Base-by-base conservation (phyloP, 2,888 invertebrate species). In the Campoplex nolae region DNA sequence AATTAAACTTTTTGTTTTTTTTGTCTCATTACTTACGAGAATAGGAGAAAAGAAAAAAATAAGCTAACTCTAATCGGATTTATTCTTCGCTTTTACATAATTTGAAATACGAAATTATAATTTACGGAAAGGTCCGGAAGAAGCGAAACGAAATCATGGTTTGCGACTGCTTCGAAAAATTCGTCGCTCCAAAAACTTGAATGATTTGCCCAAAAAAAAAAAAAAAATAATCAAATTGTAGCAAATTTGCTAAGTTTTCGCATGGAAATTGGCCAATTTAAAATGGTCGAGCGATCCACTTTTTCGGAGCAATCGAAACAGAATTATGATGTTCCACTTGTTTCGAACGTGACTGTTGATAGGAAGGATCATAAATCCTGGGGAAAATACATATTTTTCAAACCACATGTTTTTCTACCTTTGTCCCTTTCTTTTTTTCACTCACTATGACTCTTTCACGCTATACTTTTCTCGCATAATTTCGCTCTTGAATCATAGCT, bases 381-480 rank as follows among this genome's bases (percentile, higher is more conserved):
- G 35, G 51, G 4, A 54, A 71, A 58, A 70, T 8, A 58, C 8
- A 58, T 28, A 58, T 45, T 65, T 65, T 35, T 35, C 32, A n/a
- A 35, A 58, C 70, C 77, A 45, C 81, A 75, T 80, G 13, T 45
- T 74, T 76, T 74, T 76, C 71, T 84, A 48, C 88, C 65, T 87
- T 51, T 62, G 78, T 86, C 62, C 16, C 62, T 77, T 88, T 89
- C 87, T 88, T 23, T 85, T 89, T 89, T 89, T 88, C 88, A 88
- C 89, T 89, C 88, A 89, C 89, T 89, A 88, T 87, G 48, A 51
- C 11, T 51, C 45, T 58, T 65, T 68, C 56, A 70, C 45, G 70
- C 56, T 79, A 85, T 86, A 84, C 70, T 88, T 70, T 73, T 73
- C 51, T 81, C 56, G 82, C 88, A 79, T 77, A 71, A 67, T 45